Conservation (phyloP, 2,888 invertebrate genomes). For the Cenopis cana region DNA sequence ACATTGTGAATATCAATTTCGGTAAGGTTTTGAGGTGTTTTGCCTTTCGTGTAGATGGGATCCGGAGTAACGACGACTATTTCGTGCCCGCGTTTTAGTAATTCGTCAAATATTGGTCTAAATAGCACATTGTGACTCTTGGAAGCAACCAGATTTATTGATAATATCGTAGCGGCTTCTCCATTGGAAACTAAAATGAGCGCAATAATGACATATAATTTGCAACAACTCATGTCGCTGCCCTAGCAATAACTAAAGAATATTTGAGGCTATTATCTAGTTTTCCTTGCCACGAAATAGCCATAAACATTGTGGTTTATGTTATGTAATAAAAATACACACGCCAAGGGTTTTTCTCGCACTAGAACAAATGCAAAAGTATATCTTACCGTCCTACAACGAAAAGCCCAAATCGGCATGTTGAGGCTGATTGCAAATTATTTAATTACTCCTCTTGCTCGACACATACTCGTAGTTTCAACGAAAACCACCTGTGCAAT, state of each 20-base stretch:
- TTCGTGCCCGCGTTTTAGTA: constrained; percentile 59
- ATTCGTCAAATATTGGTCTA: constrained; percentile 51
- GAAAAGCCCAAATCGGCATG: too few relatives aligned
- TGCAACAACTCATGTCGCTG: constrained; percentile 13
- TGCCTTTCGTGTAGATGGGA: constrained; percentile 42
- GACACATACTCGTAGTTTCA: too few relatives aligned
- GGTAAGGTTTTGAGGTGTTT: constrained; percentile 49
- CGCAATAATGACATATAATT: neutral
- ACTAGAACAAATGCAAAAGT: too few relatives aligned
- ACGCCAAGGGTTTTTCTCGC: too few relatives aligned
- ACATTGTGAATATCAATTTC: constrained; percentile 52
- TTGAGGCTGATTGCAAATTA: too few relatives aligned
- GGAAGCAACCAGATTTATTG: constrained; percentile 48
- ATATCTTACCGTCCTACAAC: too few relatives aligned
- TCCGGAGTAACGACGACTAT: constrained; percentile 55
- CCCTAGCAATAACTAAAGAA: neutral
- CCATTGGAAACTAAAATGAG: neutral
- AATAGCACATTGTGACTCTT: constrained; percentile 57
- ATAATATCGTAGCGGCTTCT: constrained; percentile 20
- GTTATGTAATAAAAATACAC: neutral
- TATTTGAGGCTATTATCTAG: neutral
- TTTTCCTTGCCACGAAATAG: neutral
- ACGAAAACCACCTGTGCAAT: too few relatives aligned
- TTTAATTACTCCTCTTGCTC: too few relatives aligned
- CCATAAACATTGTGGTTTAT: constrained; percentile 3